Base-by-base conservation (phyloP, 1,140 invertebrate genomes). In the Reticulitermes speratus region DNA sequence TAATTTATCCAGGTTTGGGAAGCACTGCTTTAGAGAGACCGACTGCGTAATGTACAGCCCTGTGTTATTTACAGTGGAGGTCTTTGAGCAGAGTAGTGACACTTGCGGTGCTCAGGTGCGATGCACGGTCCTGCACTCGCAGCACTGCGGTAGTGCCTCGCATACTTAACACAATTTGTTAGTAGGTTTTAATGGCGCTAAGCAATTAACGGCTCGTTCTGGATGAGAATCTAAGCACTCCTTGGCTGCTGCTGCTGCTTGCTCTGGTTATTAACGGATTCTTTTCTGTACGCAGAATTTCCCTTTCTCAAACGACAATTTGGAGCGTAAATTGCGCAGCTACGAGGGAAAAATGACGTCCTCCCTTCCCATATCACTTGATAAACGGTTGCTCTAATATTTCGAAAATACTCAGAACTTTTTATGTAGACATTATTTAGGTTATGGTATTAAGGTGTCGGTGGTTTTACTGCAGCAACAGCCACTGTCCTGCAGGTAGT, bases 81-180 rank as follows among this genome's bases (percentile, higher is more conserved):
- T 75, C 65, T 6, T 75, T 0, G 25, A 30, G 65, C 65, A 75
- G n/a, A 75, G 65, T 75, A 25, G n/a, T 75, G 25, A 30, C 25
- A 25, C n/a, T 30, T 30, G 65, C 0, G n/a, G 65, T n/a, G 65
- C 65, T 30, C 65, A 75, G 65, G 65, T 75, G 65, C 65, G 65
- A 30, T n/a, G 7, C 65, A 30, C 3, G 16, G 65, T 25, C 65
- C 52, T 23, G 6, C 30, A 30, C 65, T 75, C 12, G 25, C 65
- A 2, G n/a, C 65, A 75, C 25, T 75, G 30, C n/a, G 65, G 8
- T 12, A 0, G 65, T 75, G 65, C 25, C 65, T 75, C n/a, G 65
- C 65, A 75, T 75, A 75, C n/a, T 75, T 75, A 75, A 75, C 30
- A 30, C n/a, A 30, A 75, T 75, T 75, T 75, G 65, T 75, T 75